Evolutionary conservation across 2,888 invertebrate species (phyloP).

Genomic region (Drosophila yooni): DNA sequence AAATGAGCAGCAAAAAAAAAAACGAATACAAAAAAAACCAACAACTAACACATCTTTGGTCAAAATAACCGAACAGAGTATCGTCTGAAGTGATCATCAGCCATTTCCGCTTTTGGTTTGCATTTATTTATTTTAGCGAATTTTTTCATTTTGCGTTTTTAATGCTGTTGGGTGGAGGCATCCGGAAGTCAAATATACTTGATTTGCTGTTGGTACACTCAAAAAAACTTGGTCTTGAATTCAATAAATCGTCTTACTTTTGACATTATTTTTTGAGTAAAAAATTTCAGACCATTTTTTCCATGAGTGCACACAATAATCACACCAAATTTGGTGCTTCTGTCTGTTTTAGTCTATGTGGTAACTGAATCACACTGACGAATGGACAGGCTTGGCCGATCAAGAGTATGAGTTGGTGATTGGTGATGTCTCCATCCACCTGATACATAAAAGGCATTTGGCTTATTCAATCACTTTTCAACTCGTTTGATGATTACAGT

Average conservation of each 20-base stretch:
- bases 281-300: background rate
- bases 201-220: background rate
- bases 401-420: background rate
- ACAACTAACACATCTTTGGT: background rate
- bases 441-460: background rate
- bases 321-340: background rate
- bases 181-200: background rate
- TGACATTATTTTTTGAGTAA: background rate
- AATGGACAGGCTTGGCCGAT: background rate
- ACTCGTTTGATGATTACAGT: background rate
- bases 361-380: background rate
- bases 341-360: background rate
- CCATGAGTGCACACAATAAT: background rate
- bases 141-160: background rate
- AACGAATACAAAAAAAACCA: background rate
- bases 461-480: background rate
- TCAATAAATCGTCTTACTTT: background rate
- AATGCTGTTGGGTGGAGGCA: background rate
- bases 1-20: slow-evolving; percentile 3
- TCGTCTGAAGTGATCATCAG: background rate
- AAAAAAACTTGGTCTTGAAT: background rate
- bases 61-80: background rate
- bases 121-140: background rate
- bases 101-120: background rate
- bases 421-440: background rate